Percentiles rank a stretch among this genome's conserved stretches.
Conservation (phyloP, 2,797 vertebrate genomes). For the Cirrhinus molitorella region DNA sequence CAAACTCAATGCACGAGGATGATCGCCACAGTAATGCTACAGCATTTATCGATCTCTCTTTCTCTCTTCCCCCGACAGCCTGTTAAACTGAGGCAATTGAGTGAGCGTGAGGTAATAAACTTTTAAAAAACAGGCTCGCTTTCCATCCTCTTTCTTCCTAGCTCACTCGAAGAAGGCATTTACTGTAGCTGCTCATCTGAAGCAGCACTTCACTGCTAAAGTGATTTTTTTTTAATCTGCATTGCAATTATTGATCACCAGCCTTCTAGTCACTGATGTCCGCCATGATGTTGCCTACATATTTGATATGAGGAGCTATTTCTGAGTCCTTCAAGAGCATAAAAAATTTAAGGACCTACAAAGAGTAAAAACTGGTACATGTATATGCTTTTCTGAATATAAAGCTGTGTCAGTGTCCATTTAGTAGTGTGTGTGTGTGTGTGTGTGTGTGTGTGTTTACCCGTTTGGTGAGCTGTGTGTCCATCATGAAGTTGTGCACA, state of each 20-base stretch:
- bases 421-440: constrained; percentile 65
- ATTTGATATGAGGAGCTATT: constrained; percentile 84
- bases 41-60: constrained; percentile 64
- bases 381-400: constrained; percentile 18
- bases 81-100: constrained; percentile 27
- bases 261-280: constrained; percentile 58
- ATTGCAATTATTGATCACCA: constrained; percentile 74
- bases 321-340: constrained; percentile 82
- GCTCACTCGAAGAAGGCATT: constrained; percentile 33
- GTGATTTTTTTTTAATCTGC: constrained; percentile 59
- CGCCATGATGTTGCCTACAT: constrained; percentile 78
- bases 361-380: constrained; percentile 34
- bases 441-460: constrained; percentile 76
- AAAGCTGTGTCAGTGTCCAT: constrained; percentile 8
- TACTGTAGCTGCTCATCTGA: constrained; percentile 29
- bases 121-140: constrained; percentile 12
- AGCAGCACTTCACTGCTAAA: constrained; percentile 14
- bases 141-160: constrained; percentile 2
- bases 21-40: constrained; percentile 67
- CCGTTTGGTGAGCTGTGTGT: constrained; percentile 97
- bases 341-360: constrained; percentile 78
- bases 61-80: constrained; percentile 28
- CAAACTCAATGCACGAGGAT: constrained; percentile 65
- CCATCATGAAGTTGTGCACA: constrained; percentile 99
- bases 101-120: constrained; percentile 44